These are phyloP conservation scores for Nezara viridula DNA, from an alignment of 2,888 invertebrate species.

Conservation along the genomic window DNA sequence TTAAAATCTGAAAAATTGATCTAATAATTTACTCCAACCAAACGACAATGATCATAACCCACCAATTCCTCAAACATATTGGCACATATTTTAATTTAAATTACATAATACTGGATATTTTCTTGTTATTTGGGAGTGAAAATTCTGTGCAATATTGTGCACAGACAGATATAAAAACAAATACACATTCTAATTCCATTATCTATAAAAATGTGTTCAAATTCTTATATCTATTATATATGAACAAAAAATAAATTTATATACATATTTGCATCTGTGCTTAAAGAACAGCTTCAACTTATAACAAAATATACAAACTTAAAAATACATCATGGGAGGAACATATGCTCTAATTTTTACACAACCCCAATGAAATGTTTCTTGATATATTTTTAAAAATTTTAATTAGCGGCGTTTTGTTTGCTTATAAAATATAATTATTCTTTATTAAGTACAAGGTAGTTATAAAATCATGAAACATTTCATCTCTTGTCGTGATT, in stretches of 20 bases:
- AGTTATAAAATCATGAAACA: conserved; percentile 62
- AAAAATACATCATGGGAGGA: conserved; percentile 59
- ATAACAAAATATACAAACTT: conserved; percentile 50
- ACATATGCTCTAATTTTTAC: conserved; percentile 59
- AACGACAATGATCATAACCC: conserved; percentile 57
- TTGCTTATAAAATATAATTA: conserved; percentile 62
- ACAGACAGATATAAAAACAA: conserved; percentile 37
- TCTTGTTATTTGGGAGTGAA: conserved; percentile 29
- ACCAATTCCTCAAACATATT: conserved; percentile 57
- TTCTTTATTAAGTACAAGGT: conserved; percentile 59
- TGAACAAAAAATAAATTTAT: conserved; percentile 40
- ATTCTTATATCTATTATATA: conserved; percentile 39
- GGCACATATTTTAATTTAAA: conserved; percentile 54
- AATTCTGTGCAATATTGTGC: conserved; percentile 33
- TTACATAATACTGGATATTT: conserved; percentile 46
- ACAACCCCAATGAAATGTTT: conserved; percentile 63
- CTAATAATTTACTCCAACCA: conserved; percentile 44
- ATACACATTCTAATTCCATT: conserved; percentile 34
- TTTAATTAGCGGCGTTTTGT: conserved; percentile 55
- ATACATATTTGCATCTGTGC: conserved; percentile 46
- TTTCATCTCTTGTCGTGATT: conserved; percentile 60
- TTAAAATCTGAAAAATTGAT: conserved; percentile 1
- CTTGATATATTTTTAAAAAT: conserved; percentile 52
- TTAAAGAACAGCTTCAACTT: conserved; percentile 23
- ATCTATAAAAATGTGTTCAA: conserved; percentile 43